Conservation (phyloP, 2,888 invertebrate species). For the Synanthedon vespiformis region DNA sequence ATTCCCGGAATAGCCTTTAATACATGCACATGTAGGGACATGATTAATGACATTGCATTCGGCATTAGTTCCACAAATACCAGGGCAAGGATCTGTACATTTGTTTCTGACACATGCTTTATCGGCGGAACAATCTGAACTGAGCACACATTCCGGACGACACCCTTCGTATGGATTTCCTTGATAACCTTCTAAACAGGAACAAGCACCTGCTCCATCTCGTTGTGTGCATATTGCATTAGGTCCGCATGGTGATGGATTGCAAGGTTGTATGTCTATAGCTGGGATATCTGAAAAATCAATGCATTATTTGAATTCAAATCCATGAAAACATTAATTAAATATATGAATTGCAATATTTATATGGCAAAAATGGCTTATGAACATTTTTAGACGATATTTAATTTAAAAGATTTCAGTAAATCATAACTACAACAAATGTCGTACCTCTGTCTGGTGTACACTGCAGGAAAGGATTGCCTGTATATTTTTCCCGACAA, state of each 20-base stretch:
- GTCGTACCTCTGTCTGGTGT: constrained; percentile 65
- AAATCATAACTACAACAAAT: not conserved
- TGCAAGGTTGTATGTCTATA: constrained; percentile 78
- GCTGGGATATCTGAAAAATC: constrained; percentile 18
- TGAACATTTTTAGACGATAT: not conserved
- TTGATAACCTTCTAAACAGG: constrained; percentile 82
- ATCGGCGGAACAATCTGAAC: constrained; percentile 86
- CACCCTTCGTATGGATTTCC: constrained; percentile 90
- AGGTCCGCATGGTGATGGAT: constrained; percentile 88
- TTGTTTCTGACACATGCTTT: constrained; percentile 86
- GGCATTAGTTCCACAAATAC: constrained; percentile 85
- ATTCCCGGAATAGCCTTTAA: constrained; percentile 79
- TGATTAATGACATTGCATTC: constrained; percentile 88
- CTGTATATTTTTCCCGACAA: constrained; percentile 80
- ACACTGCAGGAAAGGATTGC: constrained; percentile 87
- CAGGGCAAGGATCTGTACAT: constrained; percentile 88
- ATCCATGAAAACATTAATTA: too few species aligned
- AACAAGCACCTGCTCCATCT: constrained; percentile 84
- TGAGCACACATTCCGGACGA: constrained; percentile 87
- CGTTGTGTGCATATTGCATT: constrained; percentile 84
- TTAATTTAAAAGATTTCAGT: not conserved
- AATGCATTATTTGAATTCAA: too few species aligned
- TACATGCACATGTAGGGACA: constrained; percentile 86
- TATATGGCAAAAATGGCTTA: constrained; percentile 3
- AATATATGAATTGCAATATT: not conserved